Conservation (phyloP, 2,113 vertebrate genomes). For the Chionis minor region DNA sequence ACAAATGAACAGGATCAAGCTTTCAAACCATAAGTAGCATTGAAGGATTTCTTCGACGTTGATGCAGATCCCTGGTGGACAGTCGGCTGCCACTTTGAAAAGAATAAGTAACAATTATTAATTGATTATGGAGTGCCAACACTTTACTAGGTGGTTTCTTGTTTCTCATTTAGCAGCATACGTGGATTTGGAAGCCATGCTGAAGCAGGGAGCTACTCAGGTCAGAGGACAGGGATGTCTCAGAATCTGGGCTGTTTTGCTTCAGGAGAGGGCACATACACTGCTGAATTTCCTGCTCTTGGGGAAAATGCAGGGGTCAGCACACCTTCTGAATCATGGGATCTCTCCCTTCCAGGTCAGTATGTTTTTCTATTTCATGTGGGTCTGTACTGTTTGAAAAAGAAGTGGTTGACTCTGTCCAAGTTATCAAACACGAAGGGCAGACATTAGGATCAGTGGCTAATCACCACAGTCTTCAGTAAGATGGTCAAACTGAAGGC, state of each 20-base stretch:
- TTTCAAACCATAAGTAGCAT: slow-evolving; percentile 17
- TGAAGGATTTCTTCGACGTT: slow-evolving; percentile 33
- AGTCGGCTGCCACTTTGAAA: not conserved
- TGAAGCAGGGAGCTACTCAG: not conserved
- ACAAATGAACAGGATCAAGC: not conserved
- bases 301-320: not conserved
- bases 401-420: not conserved
- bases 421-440: not conserved
- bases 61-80: not conserved
- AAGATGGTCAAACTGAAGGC: not conserved
- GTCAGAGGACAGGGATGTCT: not conserved
- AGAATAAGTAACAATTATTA: slow-evolving; percentile 3
- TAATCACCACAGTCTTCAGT: not conserved
- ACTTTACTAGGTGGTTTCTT: not conserved
- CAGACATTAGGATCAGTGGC: not conserved
- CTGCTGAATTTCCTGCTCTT: not conserved
- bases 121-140: not conserved
- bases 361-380: not conserved
- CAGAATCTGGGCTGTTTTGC: not conserved
- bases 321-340: not conserved
- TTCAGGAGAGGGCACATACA: not conserved
- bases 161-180: not conserved
- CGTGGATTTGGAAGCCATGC: not conserved
- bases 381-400: not conserved
- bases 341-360: not conserved